Percentiles rank a stretch among this genome's conserved stretches.
Evolutionary conservation across 2,113 vertebrate genomes (phyloP).

Genomic region (Collichthys lucidus): DNA sequence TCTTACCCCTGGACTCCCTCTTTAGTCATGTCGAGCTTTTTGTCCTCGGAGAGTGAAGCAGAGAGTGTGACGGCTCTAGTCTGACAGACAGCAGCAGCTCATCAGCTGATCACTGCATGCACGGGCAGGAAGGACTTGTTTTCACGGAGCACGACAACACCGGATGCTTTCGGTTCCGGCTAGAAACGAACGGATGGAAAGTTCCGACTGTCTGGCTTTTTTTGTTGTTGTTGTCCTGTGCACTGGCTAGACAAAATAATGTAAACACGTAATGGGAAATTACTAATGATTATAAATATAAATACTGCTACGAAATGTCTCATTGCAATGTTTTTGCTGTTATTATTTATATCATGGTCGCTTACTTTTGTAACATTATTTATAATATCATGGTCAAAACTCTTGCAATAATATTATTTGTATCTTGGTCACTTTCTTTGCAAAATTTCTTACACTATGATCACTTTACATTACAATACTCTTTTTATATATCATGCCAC

Average conservation of each 20-base stretch:
- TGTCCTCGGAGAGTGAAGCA: constrained; percentile 14
- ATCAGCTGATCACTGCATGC: constrained; percentile 73
- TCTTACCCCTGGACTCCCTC: constrained; percentile 83
- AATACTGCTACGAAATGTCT: background rate
- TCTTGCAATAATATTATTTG: too few relatives aligned
- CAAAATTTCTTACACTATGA: too few relatives aligned
- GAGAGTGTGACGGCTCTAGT: constrained; percentile 24
- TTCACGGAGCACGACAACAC: constrained; percentile 52
- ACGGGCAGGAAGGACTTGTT: constrained; percentile 69
- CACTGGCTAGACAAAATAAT: constrained; percentile 9
- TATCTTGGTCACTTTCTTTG: too few relatives aligned
- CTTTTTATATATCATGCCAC: too few relatives aligned
- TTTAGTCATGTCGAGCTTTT: constrained; percentile 79
- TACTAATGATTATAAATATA: background rate
- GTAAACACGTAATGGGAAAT: background rate
- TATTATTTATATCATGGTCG: too few relatives aligned
- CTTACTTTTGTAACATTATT: too few relatives aligned
- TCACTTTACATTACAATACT: too few relatives aligned
- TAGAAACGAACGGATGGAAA: constrained; percentile 62
- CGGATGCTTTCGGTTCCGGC: constrained; percentile 53
- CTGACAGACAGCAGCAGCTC: constrained; percentile 16
- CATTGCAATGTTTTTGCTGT: too few relatives aligned
- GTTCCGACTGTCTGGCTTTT: constrained; percentile 50
- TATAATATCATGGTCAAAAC: too few relatives aligned
- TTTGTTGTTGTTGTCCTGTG: background rate